Percentiles rank a stretch among this genome's conserved stretches.
Conservation (phyloP, 2,113 vertebrate genomes). For the Percopsis transmontana region DNA sequence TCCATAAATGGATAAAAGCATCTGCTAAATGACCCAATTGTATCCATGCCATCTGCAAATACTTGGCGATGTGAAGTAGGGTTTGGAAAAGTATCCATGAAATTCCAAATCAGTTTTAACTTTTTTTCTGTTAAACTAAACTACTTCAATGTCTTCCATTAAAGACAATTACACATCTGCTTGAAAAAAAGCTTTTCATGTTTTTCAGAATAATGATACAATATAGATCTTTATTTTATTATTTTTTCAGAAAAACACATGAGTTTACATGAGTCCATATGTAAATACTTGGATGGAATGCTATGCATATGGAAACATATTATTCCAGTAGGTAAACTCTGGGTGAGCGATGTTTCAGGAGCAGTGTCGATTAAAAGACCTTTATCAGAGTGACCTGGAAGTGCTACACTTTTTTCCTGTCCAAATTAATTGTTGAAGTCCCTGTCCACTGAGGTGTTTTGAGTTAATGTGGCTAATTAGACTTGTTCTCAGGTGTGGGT, state of each 20-base stretch:
- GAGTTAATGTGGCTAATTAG: too few relatives aligned
- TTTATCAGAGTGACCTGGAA: too few relatives aligned
- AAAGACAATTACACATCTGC: constrained; percentile 61
- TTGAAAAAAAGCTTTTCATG: constrained; percentile 52
- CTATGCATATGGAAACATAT: constrained; percentile 54
- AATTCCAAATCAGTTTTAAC: constrained; percentile 55
- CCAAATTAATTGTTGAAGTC: too few relatives aligned
- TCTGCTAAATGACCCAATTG: too few relatives aligned
- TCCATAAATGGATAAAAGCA: too few relatives aligned
- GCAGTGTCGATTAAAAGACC: constrained; percentile 63
- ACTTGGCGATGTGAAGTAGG: constrained; percentile 60
- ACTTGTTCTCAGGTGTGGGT: too few relatives aligned
- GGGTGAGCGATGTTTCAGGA: constrained; percentile 39
- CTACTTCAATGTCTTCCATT: constrained; percentile 69
- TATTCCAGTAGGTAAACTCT: constrained; percentile 64
- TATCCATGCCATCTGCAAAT: constrained; percentile 71
- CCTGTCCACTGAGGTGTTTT: too few relatives aligned
- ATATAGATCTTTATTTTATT: constrained; percentile 13
- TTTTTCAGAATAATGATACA: constrained; percentile 47
- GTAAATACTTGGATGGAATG: constrained; percentile 66
- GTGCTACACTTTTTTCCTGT: too few relatives aligned
- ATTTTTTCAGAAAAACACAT: neutral
- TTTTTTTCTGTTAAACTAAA: constrained; percentile 71
- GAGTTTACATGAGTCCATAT: constrained; percentile 48
- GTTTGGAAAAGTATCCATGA: constrained; percentile 55